Base-by-base conservation (phyloP, 2,888 invertebrate species). In the Morinoia aosen region DNA sequence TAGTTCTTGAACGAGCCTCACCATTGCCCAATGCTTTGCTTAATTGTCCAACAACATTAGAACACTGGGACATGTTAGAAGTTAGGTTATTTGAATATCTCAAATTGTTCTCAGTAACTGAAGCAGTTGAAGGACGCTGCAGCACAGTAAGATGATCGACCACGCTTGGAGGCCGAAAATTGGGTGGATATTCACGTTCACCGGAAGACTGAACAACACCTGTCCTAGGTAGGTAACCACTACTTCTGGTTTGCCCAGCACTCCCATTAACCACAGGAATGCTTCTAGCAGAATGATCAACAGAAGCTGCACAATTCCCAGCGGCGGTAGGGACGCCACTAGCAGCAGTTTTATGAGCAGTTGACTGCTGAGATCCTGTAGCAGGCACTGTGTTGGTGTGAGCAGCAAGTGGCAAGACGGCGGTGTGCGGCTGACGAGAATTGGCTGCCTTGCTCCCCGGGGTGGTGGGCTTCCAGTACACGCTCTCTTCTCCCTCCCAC, bases 401-500 rank as follows among this genome's bases (percentile, higher is more conserved):
- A 61, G 19, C 61, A 61, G 61, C 61, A 19, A 16, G 76, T 19
- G 76, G 25, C 25, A 76, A 8, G 25, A 76, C 25, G 25, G 10
- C 25, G 48, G 48, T 3, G 19, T 76, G 76, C 1, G 76, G 76
- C 25, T 76, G 76, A 33, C 76, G 40, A 39, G 39, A 14, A 39
- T 33, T 39, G 14, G 90, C 90, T 3, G 90, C 14, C 48, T 90
- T 90, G 93, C 93, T 57, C 12, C 93, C 93, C 10, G 95, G 95
- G n/a, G 95, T 64, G 61, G 8, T 40, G 10, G 95, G 95, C 39
- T 95, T 95, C 95, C 95, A 95, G 48, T 94, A 88, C 16, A 95
- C 57, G 40, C 95, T 95, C 25, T 93, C 95, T 58, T 88, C 95
- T 91, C 94, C 94, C 33, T 95, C 95, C 58, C 64, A 95, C 57